These are phyloP conservation scores for Oceanites oceanicus DNA, from an alignment of 2,113 vertebrate genomes.

Conservation along the genomic window DNA sequence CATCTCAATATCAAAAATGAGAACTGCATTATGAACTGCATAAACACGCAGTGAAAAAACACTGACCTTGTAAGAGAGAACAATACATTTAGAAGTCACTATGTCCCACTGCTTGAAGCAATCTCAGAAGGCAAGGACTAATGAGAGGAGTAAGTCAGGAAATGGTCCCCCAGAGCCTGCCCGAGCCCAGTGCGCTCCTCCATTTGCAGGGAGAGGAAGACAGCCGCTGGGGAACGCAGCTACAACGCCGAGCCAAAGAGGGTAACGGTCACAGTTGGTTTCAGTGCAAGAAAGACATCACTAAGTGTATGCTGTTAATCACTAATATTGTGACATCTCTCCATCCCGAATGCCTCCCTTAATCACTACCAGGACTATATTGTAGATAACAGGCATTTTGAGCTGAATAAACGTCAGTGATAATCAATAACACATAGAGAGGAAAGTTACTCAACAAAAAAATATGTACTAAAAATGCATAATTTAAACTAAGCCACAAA, in stretches of 20 bases:
- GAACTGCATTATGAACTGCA: neutral
- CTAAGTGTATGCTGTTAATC: neutral
- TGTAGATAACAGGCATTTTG: neutral
- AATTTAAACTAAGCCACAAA: neutral
- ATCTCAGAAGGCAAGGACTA: neutral
- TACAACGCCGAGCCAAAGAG: neutral
- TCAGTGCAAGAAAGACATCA: neutral
- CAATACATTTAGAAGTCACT: neutral
- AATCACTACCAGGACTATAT: neutral
- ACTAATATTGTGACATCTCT: neutral
- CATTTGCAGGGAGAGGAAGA: neutral
- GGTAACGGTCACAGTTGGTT: fast-evolving
- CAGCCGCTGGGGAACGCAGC: neutral
- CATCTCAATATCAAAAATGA: neutral
- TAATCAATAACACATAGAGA: neutral
- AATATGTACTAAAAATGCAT: fast-evolving
- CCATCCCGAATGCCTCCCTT: neutral
- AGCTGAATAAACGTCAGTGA: neutral
- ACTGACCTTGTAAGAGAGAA: neutral
- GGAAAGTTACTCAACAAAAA: neutral
- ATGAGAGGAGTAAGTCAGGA: neutral
- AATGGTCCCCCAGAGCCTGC: neutral
- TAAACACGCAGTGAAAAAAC: neutral
- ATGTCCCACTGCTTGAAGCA: neutral
- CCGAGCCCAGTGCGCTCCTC: neutral